Conservation (phyloP, 1,140 invertebrate species). For the Paracyclopina nana region DNA sequence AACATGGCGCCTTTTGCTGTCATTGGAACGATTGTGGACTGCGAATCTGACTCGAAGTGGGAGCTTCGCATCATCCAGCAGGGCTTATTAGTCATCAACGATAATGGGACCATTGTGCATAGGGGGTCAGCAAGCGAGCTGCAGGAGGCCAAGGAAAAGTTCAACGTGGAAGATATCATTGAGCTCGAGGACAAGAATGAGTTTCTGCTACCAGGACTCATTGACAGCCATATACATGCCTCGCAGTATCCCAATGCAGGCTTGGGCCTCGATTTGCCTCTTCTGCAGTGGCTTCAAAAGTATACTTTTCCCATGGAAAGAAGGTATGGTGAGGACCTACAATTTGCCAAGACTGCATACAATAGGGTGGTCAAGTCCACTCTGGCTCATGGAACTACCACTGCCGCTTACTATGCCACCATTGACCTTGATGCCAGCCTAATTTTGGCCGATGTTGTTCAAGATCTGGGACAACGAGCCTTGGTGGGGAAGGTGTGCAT, state of each 20-base stretch:
- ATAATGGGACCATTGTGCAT: neutral
- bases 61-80: neutral
- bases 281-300: slow-evolving; percentile 62
- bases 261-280: slow-evolving; percentile 48
- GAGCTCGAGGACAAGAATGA: neutral
- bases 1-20: neutral
- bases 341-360: slow-evolving; percentile 50
- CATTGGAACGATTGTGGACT: neutral
- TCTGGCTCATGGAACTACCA: slow-evolving; percentile 49
- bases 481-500: slow-evolving; percentile 77
- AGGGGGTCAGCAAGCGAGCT: neutral
- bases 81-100: neutral
- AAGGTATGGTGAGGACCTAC: slow-evolving; percentile 41
- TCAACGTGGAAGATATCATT: neutral
- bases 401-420: slow-evolving; percentile 66
- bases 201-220: slow-evolving; percentile 59
- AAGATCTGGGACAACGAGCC: slow-evolving; percentile 50
- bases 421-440: slow-evolving; percentile 48
- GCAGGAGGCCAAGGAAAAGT: neutral
- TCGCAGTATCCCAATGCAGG: slow-evolving; percentile 66
- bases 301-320: slow-evolving; percentile 69
- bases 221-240: slow-evolving; percentile 74
- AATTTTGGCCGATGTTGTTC: slow-evolving; percentile 42
- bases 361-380: slow-evolving; percentile 51
- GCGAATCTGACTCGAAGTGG: neutral